Evolutionary conservation across 2,888 invertebrate genomes (phyloP), one percentile per base, ranked within the genome.

Genomic region (Micropterix aruncella): DNA sequence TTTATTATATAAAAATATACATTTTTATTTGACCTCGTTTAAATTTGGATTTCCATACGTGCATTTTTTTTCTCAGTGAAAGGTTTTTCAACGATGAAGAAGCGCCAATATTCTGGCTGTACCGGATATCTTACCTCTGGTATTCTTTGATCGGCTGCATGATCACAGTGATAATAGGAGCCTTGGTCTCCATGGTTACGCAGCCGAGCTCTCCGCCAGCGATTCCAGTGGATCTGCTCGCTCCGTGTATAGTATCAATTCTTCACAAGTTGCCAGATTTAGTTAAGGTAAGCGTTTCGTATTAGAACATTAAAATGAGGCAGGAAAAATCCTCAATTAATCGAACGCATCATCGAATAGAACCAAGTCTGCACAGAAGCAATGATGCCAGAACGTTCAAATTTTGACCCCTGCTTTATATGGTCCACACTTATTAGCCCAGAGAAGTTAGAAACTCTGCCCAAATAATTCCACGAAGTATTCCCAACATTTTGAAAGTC

Each of bases 121-220:
- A 83, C 59, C 74, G 79, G n/a, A 66, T 90, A 44, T 88, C 88
- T 19, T 93, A 92, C 60, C 75, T 93, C 57, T 93, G 92, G 91
- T 93, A 91, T 64, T 87, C 90, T 4, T 79, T 79, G 43, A 76
- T 91, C 45, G 91, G 92, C 2, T 83, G 83, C 52, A 52, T 79
- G 2, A 66, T 80, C 1, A 89, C 88, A 0, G 63, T 91, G 17
- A 55, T 84, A 9, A 65, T 85, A 9, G 92, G 92, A 0, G 62
- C 86, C 38, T 44, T 77, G 2, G 79, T 82, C 36, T 90, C 91
- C n/a, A 66, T 79, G 18, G 53, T 77, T 16, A 80, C 83, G 0
- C 79, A 80, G 1, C 60, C 67, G 37, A 75, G 76, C 39, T 69
- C 81, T 53, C 78, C 80, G 0, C 65, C 71, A 1, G 67, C 73